phyloP scores from a whole-genome alignment of 2,888 invertebrate genomes.

The Dryococelus australis region DNA sequence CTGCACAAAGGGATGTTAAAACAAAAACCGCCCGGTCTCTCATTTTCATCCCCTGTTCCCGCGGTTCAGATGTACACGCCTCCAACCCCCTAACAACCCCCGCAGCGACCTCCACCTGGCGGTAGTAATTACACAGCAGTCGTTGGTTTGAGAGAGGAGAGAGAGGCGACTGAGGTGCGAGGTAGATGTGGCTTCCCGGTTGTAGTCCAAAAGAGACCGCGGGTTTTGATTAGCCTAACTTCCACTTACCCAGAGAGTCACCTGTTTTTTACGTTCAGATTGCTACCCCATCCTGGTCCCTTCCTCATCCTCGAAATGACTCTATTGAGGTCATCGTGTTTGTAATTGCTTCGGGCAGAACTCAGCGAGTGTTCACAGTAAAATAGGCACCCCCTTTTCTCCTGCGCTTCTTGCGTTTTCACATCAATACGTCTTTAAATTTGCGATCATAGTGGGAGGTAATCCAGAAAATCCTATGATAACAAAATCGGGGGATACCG shows the following conservation, averaged over 20 bases:
- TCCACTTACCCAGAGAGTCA: neutral
- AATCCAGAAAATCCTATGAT: no score
- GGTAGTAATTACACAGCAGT: neutral
- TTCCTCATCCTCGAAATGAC: neutral
- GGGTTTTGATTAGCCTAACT: neutral
- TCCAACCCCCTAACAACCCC: neutral
- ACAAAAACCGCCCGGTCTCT: neutral
- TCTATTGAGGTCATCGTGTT: neutral
- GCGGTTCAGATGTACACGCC: neutral
- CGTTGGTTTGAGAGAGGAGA: neutral
- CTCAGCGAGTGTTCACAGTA: no score
- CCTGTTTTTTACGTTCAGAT: neutral
- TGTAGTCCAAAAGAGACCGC: neutral
- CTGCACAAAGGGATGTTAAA: neutral
- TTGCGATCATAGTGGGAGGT: no score
- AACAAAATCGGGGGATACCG: no score
- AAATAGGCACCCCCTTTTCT: no score
- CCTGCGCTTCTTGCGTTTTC: no score
- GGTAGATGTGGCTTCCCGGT: no score
- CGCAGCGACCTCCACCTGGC: neutral
- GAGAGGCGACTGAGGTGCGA: neutral
- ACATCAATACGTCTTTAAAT: no score
- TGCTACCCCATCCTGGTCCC: neutral
- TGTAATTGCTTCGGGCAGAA: no score
- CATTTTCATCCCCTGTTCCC: neutral